Evolutionary conservation across 1,140 invertebrate genomes (phyloP).

Genomic region (Laodelphax striatellus): DNA sequence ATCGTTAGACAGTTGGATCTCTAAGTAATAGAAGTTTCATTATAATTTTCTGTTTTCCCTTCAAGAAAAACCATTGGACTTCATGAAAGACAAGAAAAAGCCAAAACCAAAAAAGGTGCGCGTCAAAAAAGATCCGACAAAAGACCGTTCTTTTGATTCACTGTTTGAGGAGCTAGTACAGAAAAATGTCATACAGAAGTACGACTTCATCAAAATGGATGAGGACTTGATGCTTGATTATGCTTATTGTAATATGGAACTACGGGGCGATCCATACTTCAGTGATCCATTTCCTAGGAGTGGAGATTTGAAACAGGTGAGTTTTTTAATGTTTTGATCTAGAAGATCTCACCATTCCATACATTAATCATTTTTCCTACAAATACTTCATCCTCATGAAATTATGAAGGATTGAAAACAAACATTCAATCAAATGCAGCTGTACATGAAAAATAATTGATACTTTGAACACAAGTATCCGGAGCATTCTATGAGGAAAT

Average conservation of each 20-base stretch:
- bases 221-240: not conserved
- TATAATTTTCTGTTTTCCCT: not conserved
- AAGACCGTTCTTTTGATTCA: not conserved
- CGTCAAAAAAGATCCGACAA: not conserved
- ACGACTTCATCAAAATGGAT: not conserved
- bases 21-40: too few relatives aligned
- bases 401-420: too few relatives aligned
- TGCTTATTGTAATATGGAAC: not conserved
- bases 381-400: too few relatives aligned
- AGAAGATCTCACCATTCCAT: too few relatives aligned
- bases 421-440: too few relatives aligned
- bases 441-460: too few relatives aligned
- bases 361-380: too few relatives aligned
- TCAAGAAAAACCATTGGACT: not conserved
- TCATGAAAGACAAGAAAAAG: not conserved
- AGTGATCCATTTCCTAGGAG: not conserved
- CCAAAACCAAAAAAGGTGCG: not conserved
- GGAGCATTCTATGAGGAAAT: too few relatives aligned
- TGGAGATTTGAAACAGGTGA: not conserved
- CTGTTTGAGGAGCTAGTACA: not conserved
- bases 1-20: too few relatives aligned
- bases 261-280: not conserved
- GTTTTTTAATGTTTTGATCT: too few relatives aligned
- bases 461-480: too few relatives aligned
- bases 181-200: not conserved